Evolutionary conservation across 2,888 invertebrate genomes (phyloP).

Genomic region (Herminia tarsipennalis): DNA sequence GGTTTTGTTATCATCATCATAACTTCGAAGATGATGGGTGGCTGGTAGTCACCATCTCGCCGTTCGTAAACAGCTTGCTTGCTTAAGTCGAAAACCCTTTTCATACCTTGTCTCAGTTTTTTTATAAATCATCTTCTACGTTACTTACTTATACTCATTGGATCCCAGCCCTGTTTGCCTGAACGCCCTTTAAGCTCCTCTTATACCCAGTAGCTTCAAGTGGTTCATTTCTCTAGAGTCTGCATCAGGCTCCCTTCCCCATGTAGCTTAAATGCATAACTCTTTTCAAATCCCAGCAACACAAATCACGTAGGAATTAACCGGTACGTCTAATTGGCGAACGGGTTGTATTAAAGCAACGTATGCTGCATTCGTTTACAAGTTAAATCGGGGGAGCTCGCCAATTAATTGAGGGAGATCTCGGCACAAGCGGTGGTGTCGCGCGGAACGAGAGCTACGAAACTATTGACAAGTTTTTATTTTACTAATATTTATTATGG

Average conservation of each 20-base stretch:
- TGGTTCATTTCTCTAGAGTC: not conserved
- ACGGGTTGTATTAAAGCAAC: constrained; percentile 23
- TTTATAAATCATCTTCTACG: no score
- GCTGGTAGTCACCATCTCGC: no score
- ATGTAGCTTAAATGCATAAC: constrained; percentile 8
- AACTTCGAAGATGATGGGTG: not conserved
- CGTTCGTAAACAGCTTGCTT: no score
- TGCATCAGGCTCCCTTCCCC: not conserved
- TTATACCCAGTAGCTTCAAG: no score
- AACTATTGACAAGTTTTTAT: no score
- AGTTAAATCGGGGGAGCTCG: constrained; percentile 72
- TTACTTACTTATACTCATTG: no score
- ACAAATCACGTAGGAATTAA: constrained; percentile 19
- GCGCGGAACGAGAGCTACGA: constrained; percentile 24
- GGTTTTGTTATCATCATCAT: constrained; percentile 6
- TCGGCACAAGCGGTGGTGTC: constrained; percentile 64
- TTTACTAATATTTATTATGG: no score
- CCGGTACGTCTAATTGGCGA: constrained; percentile 37
- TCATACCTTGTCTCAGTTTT: no score
- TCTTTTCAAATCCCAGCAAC: constrained; percentile 10
- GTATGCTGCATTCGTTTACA: constrained; percentile 68
- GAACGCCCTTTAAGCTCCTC: no score
- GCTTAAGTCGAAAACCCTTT: no score
- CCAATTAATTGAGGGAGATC: constrained; percentile 74
- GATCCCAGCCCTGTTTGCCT: no score